Conservation (phyloP, 2,113 vertebrate species). For the Eurypyga helias region DNA sequence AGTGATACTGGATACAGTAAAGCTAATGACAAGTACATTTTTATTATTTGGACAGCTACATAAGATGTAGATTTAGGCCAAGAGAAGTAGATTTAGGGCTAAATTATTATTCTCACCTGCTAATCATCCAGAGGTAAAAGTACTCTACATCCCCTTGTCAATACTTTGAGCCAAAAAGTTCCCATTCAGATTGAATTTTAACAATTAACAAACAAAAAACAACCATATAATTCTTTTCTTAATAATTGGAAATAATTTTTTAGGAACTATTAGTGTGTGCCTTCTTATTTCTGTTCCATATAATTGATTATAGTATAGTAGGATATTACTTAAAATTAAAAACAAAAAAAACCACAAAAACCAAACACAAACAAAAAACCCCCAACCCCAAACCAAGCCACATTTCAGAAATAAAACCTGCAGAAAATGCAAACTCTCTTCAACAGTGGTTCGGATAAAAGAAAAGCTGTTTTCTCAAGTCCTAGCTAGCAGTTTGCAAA, state of each 20-base stretch:
- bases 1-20: not conserved
- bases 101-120: not conserved
- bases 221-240: not conserved
- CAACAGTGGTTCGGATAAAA: not conserved
- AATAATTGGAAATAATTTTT: not conserved
- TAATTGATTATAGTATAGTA: not conserved
- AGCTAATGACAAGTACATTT: not conserved
- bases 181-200: not conserved
- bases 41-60: not conserved
- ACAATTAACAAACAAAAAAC: not conserved
- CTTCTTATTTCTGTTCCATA: not conserved
- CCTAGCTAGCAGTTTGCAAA: slow-evolving; percentile 72
- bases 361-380: too few species aligned
- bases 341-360: too few species aligned
- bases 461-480: slow-evolving; percentile 59
- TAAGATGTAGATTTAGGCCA: not conserved
- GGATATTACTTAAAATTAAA: not conserved
- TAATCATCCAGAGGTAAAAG: not conserved
- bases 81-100: not conserved
- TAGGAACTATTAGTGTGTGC: not conserved
- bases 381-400: too few species aligned
- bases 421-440: not conserved
- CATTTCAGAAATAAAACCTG: not conserved
- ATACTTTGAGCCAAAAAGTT: not conserved
- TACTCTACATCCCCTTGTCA: not conserved